Percentiles rank a stretch among this genome's conserved stretches.
Conservation (phyloP, 2,888 invertebrate genomes). For the Lepidochitona cinerea region DNA sequence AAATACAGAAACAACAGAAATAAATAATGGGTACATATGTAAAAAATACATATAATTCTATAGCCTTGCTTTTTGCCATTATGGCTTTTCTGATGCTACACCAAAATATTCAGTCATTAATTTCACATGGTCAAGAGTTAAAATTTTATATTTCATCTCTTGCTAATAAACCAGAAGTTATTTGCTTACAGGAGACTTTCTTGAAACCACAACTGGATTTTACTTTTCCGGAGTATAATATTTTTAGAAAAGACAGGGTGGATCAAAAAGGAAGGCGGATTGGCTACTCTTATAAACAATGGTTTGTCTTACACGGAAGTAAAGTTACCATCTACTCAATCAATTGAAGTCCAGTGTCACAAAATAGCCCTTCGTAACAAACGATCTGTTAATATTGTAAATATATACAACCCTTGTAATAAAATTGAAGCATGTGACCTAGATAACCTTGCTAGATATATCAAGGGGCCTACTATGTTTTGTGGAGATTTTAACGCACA, state of each 20-base stretch:
- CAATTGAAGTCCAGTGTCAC: background rate
- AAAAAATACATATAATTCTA: no score
- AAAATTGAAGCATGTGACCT: background rate
- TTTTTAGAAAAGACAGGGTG: background rate
- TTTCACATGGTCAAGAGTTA: no score
- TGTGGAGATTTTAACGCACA: background rate
- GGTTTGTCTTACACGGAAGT: background rate
- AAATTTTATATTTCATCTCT: no score
- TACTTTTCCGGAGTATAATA: no score
- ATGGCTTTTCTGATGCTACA: no score
- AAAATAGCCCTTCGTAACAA: background rate
- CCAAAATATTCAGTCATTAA: no score
- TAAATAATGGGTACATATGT: no score
- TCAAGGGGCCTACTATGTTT: background rate
- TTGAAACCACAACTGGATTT: no score
- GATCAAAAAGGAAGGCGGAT: background rate
- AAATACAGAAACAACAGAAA: no score
- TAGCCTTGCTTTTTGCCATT: no score
- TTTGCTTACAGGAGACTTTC: no score
- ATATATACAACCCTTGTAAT: background rate
- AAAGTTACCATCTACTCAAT: background rate
- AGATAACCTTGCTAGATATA: background rate
- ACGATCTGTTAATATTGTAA: background rate
- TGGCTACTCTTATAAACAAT: background rate
- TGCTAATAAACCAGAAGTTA: no score